Conservation (phyloP, 92 coral and sea anemone species). For the Epizoanthus stellaris region DNA sequence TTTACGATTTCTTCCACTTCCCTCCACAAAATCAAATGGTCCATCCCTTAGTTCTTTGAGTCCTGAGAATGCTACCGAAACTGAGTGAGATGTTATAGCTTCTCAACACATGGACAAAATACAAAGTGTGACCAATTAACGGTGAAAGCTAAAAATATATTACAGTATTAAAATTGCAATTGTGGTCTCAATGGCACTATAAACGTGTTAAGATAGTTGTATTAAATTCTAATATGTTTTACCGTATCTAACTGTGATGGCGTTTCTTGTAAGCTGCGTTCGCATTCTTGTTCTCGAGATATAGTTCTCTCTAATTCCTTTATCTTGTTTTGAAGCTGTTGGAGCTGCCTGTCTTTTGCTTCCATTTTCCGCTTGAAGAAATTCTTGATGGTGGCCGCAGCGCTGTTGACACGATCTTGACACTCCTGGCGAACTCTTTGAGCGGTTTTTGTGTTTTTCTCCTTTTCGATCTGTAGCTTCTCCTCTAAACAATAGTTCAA, state of each 20-base stretch:
- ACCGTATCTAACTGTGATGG: conserved; percentile 16
- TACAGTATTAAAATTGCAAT: too few relatives aligned
- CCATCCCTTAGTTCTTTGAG: too few relatives aligned
- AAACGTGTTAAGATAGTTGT: too few relatives aligned
- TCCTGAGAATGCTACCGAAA: too few relatives aligned
- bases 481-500: background rate
- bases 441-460: conserved; percentile 4
- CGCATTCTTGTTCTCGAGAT: background rate
- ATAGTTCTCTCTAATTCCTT: background rate
- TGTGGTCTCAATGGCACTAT: too few relatives aligned
- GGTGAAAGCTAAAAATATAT: too few relatives aligned
- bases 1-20: too few relatives aligned
- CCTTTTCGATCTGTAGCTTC: conserved; percentile 27
- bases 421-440: conserved; percentile 31
- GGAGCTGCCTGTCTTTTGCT: conserved; percentile 22
- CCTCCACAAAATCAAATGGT: too few relatives aligned
- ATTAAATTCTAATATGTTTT: background rate
- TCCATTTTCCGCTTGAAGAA: conserved; percentile 36
- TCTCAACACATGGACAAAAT: too few relatives aligned
- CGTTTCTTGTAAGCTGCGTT: background rate
- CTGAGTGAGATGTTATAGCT: too few relatives aligned
- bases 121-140: too few relatives aligned
- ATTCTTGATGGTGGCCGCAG: conserved; percentile 9
- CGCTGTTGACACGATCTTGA: conserved; percentile 28
- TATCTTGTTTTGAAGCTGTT: conserved; percentile 32